Evolutionary conservation across 2,113 vertebrate genomes (phyloP), one percentile per base, ranked within the genome.

Genomic region (Orcinus orca): DNA sequence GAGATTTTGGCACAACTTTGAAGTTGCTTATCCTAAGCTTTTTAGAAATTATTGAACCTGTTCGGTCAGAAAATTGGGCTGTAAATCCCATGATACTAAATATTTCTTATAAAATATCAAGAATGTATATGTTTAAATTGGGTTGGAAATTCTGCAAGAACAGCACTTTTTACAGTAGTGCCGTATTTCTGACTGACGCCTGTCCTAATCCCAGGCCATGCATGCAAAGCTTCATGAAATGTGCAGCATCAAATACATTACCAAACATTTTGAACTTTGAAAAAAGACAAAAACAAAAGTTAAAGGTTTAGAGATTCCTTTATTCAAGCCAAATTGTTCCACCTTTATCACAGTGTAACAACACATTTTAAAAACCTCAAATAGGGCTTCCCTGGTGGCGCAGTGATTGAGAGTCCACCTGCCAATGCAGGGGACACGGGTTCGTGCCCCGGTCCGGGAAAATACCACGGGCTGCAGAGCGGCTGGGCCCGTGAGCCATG

Each of bases 21-120:
- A 97, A 97, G 80, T 90, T 96, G 92, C 70, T 97, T 96, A 96
- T 94, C 50, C 68, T 60, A 96, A 93, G 90, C 82, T 94, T 97
- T 97, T 97, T 97, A 96, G 63, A 77, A 63, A 70, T 83, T 25
- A 96, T 95, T 81, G 50, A 97, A 97, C 41, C 33, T 97, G 83
- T 97, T 97, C 36, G 0, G 89, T 97, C 93, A 25, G 68, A 92
- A 97, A 97, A 92, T 93, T 97, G 95, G 84, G 18, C 76, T 96
- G 26, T 25, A 91, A 98, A 91, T 90, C 55, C 36, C 92, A 96
- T 67, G 96, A 98, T 93, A 97, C 68, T 93, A 93, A 88, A 92
- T 95, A 97, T 95, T 97, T 95, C 74, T 95, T 44, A 33, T 41
- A 96, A 50, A 55, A 97, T 97, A 98, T 95, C 80, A 82, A 91